Evolutionary conservation across 2,888 invertebrate species (phyloP).

Genomic region (Lathronympha strigana): DNA sequence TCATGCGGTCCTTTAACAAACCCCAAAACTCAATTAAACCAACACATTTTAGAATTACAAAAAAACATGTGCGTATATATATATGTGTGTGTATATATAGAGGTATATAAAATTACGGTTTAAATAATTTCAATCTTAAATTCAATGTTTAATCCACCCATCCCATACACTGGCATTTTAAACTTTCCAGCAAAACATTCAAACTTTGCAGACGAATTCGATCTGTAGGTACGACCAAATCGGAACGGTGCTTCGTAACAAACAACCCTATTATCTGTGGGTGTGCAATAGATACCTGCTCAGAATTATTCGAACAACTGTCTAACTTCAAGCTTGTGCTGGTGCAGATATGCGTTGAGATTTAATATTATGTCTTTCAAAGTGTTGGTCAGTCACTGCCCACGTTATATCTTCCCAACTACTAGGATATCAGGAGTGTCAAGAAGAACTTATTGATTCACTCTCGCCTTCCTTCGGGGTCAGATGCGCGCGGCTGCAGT

Average conservation of each 20-base stretch:
- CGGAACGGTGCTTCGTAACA: slow-evolving; percentile 61
- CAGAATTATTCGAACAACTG: slow-evolving; percentile 10
- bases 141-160: slow-evolving; percentile 36
- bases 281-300: slow-evolving; percentile 5
- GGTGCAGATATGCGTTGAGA: no score
- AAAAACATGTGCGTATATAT: no score
- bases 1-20: no score
- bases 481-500: slow-evolving; percentile 82
- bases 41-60: no score
- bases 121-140: neutral
- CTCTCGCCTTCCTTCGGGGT: slow-evolving; percentile 76
- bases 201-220: slow-evolving; percentile 84
- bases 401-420: slow-evolving; percentile 43
- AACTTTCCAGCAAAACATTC: slow-evolving; percentile 74
- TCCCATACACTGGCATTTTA: slow-evolving; percentile 59
- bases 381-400: slow-evolving; percentile 4
- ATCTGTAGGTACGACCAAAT: slow-evolving; percentile 66
- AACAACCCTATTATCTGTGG: slow-evolving; percentile 25
- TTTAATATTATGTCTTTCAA: neutral
- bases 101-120: neutral
- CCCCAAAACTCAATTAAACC: no score
- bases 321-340: neutral
- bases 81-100: neutral
- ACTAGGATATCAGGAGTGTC: slow-evolving; percentile 49
- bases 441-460: slow-evolving; percentile 76